phyloP scores from a whole-genome alignment of 2,113 vertebrate genomes.

The Atrichornis clamosus region DNA sequence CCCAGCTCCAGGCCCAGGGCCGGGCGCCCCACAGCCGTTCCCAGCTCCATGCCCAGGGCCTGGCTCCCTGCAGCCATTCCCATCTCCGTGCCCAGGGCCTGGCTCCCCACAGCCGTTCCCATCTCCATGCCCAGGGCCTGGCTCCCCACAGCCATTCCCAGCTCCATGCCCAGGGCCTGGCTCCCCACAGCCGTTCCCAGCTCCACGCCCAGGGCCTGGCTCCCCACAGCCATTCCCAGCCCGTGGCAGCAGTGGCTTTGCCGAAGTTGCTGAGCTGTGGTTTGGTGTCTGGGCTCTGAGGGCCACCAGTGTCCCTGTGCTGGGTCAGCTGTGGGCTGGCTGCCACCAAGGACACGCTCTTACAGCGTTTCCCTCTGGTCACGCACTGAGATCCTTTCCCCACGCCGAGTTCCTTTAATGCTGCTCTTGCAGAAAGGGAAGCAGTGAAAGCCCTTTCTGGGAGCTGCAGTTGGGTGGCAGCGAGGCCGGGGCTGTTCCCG shows the following conservation, averaged over 20 bases:
- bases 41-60: background rate
- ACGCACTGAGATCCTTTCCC: background rate
- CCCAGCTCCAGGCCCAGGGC: background rate
- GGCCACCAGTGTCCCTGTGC: background rate
- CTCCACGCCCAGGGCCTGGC: background rate
- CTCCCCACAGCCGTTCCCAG: background rate
- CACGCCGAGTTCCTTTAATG: fast-evolving
- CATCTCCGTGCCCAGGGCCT: no score
- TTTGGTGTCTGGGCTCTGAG: background rate
- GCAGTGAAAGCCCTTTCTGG: background rate
- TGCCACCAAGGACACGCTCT: background rate
- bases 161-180: background rate
- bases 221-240: background rate
- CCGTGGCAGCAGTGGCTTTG: background rate
- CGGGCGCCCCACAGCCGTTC: no score
- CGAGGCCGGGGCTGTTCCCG: fast-evolving
- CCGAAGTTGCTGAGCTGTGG: background rate
- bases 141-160: background rate
- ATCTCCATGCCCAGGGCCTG: background rate
- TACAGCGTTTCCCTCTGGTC: fast-evolving
- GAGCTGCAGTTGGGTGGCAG: background rate
- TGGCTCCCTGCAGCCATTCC: no score
- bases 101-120: background rate
- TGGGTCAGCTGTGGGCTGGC: background rate
- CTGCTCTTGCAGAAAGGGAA: background rate